Conservation (phyloP, 2,797 vertebrate species). For the Vireo griseus region DNA sequence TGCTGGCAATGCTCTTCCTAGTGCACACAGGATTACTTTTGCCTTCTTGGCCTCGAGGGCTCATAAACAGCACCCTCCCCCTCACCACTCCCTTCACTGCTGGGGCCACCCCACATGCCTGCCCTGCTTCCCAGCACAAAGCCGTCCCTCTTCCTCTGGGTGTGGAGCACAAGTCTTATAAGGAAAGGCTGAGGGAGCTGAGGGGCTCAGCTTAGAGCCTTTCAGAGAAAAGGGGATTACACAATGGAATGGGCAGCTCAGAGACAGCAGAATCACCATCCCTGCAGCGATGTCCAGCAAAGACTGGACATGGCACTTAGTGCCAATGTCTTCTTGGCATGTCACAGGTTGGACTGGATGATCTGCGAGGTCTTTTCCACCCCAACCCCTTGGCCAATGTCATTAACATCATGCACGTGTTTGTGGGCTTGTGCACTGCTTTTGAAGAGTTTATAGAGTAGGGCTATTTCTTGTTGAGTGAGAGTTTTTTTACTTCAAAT, state of each 20-base stretch:
- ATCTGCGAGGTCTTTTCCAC: background rate
- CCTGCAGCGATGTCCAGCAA: background rate
- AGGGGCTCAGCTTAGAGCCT: background rate
- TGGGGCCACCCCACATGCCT: background rate
- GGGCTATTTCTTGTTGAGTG: background rate
- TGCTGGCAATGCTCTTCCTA: background rate
- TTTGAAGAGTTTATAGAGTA: background rate
- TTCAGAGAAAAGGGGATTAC: background rate
- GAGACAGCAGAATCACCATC: background rate
- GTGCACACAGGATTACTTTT: background rate
- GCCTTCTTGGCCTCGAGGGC: background rate
- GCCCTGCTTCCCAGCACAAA: accelerated
- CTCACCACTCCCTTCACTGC: background rate
- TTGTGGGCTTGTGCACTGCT: background rate
- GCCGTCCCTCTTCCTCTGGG: background rate
- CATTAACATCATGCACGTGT: accelerated
- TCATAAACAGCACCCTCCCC: background rate
- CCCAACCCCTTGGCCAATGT: background rate
- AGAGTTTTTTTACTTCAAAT: background rate
- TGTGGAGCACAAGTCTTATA: background rate
- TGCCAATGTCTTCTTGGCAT: background rate
- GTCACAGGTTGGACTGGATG: background rate
- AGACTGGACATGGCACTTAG: background rate
- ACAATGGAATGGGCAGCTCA: background rate
- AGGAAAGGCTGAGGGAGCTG: background rate